Base-by-base conservation (phyloP, 2,888 invertebrate genomes). In the Nymphalis polychloros region DNA sequence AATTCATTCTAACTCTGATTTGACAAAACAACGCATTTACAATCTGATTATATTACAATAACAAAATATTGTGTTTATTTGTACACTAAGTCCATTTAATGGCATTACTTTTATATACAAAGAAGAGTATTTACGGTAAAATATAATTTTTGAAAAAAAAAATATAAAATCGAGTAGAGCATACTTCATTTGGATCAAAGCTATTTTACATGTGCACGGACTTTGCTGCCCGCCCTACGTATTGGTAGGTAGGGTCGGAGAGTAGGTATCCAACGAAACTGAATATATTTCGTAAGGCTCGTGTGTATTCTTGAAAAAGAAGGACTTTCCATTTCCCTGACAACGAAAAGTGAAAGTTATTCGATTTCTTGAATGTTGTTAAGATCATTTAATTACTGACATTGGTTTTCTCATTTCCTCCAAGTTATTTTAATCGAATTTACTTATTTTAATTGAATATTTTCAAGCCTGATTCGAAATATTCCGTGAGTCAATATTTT, bases 201-300 rank as follows among this genome's bases (percentile, higher is more conserved):
- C 91, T 92, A 90, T 91, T 92, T 92, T 92, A 92, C 92, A 92
- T 92, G 92, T 91, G 89, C 89, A 88, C 84, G 85, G 88, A 85
- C 90, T 89, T 88, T 87, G 89, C 88, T 85, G 86, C 83, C 88
- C 88, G 84, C 88, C 85, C 85, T 85, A 82, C 85, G 86, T 89
- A 88, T 90, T 80, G 89, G 89, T 88, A 89, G 86, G 84, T 79
- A 80, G 79, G 79, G 85, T 73, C 66, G 84, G 84, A 88, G 86
- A 88, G 89, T 90, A 89, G 87, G 90, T 87, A 88, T 85, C 84
- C 86, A 82, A 84, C 87, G 88, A 86, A 87, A 88, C 83, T 82
- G 86, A 88, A 89, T 89, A 90, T 86, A 89, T 90, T 90, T 87
- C 83, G 84, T 84, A 80, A 81, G 76, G 79, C 83, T 85, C 80